phyloP scores from a whole-genome alignment of 2,888 invertebrate species.

The Bugula neritina region DNA sequence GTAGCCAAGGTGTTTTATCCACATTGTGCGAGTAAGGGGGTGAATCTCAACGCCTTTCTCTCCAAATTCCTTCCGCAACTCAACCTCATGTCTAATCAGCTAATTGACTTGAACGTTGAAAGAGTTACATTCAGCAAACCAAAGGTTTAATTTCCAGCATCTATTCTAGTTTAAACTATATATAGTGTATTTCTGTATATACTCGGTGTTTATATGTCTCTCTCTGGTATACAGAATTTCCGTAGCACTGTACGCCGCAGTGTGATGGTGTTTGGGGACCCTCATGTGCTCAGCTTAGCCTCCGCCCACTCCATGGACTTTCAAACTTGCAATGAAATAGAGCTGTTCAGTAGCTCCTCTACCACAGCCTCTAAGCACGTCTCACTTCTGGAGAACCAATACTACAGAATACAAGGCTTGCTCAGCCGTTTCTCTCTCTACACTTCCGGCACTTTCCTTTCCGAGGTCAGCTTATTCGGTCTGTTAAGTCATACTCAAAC shows the following conservation, averaged over 20 bases:
- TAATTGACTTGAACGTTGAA: not conserved
- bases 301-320: not conserved
- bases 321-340: conserved; percentile 22
- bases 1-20: conserved; percentile 20
- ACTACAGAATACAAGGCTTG: not conserved
- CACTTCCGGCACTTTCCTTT: not conserved
- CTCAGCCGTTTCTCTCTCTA: not conserved
- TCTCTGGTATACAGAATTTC: not conserved
- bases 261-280: conserved; percentile 13
- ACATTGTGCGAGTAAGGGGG: conserved; percentile 3
- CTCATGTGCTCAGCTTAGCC: conserved; percentile 7
- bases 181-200: not conserved
- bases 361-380: not conserved
- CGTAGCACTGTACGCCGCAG: not conserved
- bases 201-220: not conserved
- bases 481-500: no score
- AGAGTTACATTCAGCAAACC: not conserved
- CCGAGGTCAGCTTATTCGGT: conserved; percentile 1
- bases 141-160: not conserved
- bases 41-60: not conserved
- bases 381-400: not conserved
- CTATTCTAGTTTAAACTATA: not conserved
- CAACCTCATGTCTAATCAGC: not conserved
- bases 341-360: not conserved
- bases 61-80: not conserved